Evolutionary conservation across 1,140 invertebrate genomes (phyloP).

Genomic region (Yoshiicerus persimilis): DNA sequence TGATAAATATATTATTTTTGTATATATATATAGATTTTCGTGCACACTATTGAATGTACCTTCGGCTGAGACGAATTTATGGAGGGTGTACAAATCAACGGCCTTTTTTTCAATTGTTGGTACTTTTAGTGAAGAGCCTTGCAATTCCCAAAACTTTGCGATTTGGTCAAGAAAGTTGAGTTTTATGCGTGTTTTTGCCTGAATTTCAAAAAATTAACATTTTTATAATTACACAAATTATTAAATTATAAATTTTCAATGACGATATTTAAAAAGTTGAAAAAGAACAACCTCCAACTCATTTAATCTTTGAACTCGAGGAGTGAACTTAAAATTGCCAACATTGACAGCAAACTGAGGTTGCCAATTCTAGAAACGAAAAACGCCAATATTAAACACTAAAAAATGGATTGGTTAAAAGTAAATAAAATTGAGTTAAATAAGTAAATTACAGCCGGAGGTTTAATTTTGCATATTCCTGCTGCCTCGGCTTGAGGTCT

Average conservation of each 20-base stretch:
- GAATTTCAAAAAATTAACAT: background rate
- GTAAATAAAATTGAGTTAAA: too few relatives aligned
- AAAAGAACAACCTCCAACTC: constrained; percentile 75
- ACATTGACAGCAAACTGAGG: constrained; percentile 97
- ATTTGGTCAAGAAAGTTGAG: constrained; percentile 96
- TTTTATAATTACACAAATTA: background rate
- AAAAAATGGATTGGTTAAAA: too few relatives aligned
- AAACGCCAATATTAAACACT: background rate
- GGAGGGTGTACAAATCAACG: constrained; percentile 89
- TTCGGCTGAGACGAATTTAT: constrained; percentile 86
- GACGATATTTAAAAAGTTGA: background rate
- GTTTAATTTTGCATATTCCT: constrained; percentile 94
- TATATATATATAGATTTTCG: background rate
- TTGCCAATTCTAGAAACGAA: constrained; percentile 79
- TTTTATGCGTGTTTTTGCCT: constrained; percentile 90
- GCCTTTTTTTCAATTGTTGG: constrained; percentile 91
- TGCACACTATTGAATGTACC: constrained; percentile 57
- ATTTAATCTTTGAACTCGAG: constrained; percentile 93
- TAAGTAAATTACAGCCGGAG: constrained; percentile 70
- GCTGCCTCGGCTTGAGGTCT: constrained; percentile 82
- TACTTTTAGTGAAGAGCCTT: constrained; percentile 88
- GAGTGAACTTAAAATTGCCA: constrained; percentile 92
- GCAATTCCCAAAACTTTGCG: constrained; percentile 96
- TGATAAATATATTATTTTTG: too few relatives aligned
- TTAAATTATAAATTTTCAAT: background rate